Percentiles rank a stretch among this genome's conserved stretches.
Evolutionary conservation across 2,113 vertebrate genomes (phyloP).

Genomic region (Pampusana beccarii): DNA sequence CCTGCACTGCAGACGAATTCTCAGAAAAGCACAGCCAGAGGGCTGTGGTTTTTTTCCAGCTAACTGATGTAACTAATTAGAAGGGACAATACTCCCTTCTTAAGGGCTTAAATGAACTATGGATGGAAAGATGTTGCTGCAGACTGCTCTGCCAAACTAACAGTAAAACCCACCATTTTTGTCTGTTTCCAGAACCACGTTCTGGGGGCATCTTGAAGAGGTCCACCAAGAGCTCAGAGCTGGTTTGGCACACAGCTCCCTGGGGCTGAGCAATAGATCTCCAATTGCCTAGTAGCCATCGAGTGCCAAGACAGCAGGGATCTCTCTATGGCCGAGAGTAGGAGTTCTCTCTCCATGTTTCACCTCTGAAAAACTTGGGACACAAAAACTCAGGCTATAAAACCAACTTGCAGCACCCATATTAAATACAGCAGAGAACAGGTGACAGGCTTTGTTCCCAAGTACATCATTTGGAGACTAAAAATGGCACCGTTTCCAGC

Average conservation of each 20-base stretch:
- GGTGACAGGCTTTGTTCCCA: conserved; percentile 20
- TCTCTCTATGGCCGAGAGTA: neutral
- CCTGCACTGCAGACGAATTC: neutral
- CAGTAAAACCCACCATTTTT: neutral
- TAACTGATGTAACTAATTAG: neutral
- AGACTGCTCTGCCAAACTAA: neutral
- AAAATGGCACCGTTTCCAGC: neutral
- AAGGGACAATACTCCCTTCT: neutral
- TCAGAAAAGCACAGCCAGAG: neutral
- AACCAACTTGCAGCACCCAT: neutral
- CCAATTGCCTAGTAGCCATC: fast-evolving
- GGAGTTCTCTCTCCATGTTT: fast-evolving
- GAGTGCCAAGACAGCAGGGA: neutral
- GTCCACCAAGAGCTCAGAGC: neutral
- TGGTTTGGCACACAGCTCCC: neutral
- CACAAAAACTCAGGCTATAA: neutral
- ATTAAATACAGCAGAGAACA: neutral
- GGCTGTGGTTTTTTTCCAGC: neutral
- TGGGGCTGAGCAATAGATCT: neutral
- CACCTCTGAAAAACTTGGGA: neutral
- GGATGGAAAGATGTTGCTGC: neutral
- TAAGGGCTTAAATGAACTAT: neutral
- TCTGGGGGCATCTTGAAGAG: neutral
- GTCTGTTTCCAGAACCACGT: neutral
- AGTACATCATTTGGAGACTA: neutral